Evolutionary conservation across 1,140 invertebrate genomes (phyloP).

Genomic region (Drosophila ercepeae): DNA sequence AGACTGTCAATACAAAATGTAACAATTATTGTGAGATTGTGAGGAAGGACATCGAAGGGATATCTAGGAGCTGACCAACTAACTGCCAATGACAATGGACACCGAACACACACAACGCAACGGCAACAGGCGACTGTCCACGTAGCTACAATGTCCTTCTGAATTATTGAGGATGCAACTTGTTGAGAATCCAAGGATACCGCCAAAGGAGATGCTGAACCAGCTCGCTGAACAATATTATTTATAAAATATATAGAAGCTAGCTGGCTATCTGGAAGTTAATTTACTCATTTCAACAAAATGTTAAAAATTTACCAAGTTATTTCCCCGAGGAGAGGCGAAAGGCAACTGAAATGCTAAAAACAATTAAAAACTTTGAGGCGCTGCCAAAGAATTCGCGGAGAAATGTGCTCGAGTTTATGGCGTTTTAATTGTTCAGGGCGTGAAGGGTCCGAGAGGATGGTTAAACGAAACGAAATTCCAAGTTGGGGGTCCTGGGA

Average conservation of each 20-base stretch:
- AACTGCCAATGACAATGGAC: constrained; percentile 61
- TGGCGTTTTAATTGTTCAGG: constrained; percentile 67
- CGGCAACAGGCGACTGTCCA: constrained; percentile 57
- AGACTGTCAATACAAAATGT: constrained; percentile 73
- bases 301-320: constrained; percentile 70
- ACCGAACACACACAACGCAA: constrained; percentile 1
- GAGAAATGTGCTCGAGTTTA: constrained; percentile 66
- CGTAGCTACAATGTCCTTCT: constrained; percentile 57
- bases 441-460: background rate
- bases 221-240: background rate
- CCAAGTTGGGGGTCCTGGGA: background rate
- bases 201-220: constrained; percentile 20
- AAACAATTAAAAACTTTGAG: constrained; percentile 76
- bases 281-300: constrained; percentile 77
- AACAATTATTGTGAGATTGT: constrained; percentile 62
- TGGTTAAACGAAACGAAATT: background rate
- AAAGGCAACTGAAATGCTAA: constrained; percentile 15
- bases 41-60: background rate
- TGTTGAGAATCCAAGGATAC: constrained; percentile 73
- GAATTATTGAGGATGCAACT: constrained; percentile 75
- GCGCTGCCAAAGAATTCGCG: constrained; percentile 49
- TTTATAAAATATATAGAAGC: background rate
- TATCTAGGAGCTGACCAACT: constrained; percentile 26
- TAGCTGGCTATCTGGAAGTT: constrained; percentile 19
- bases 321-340: constrained; percentile 51